Percentiles rank a stretch among this genome's conserved stretches.
These are phyloP conservation scores for Acanthococcus lagerstroemiae DNA, from an alignment of 2,888 invertebrate species.

Conservation along the genomic window DNA sequence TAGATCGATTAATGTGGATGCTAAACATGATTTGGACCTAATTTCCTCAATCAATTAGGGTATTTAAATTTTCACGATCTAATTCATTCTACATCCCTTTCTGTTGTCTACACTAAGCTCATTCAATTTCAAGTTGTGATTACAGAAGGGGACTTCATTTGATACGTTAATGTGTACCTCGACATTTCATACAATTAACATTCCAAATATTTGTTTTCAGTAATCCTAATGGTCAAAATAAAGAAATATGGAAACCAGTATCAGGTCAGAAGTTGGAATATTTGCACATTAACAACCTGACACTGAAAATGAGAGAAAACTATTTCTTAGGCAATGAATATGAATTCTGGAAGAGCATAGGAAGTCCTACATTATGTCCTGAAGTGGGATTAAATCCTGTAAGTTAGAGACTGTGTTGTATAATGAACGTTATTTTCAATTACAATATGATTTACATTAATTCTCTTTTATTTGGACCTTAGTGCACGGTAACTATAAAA, in stretches of 20 bases:
- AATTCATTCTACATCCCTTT: no score
- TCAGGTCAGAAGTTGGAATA: neutral
- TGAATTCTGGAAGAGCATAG: neutral
- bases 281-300: constrained; percentile 6
- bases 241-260: constrained; percentile 2
- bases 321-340: constrained; percentile 10
- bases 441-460: neutral
- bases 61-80: no score
- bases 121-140: neutral
- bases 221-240: constrained; percentile 6
- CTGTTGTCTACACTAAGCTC: no score
- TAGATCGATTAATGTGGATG: no score
- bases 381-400: neutral
- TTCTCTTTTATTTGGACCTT: neutral
- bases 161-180: neutral
- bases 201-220: neutral
- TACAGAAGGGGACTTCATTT: neutral
- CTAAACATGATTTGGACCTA: no score
- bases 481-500: neutral
- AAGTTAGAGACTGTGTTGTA: neutral
- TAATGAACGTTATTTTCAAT: no score
- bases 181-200: neutral
- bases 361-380: constrained; percentile 7
- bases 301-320: neutral
- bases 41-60: no score